These are phyloP conservation scores for Equus quagga DNA, from an alignment of 2,113 vertebrate species.

Conservation along the genomic window DNA sequence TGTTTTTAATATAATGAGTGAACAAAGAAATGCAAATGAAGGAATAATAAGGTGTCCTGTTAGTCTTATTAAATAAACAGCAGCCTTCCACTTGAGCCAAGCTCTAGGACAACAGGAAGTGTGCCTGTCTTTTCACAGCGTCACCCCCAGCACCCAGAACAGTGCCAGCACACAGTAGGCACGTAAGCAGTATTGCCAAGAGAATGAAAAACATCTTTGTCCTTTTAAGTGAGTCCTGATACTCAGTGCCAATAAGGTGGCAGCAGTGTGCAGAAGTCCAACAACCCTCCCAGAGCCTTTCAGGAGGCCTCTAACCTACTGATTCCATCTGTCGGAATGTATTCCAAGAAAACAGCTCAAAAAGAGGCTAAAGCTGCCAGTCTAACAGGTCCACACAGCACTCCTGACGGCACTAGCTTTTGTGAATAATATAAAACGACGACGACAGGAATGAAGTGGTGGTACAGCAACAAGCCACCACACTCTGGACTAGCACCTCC, in stretches of 20 bases:
- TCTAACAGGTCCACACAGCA: background rate
- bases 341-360: background rate
- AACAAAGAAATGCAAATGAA: background rate
- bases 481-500: rapidly evolving
- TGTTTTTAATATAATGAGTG: background rate
- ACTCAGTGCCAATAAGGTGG: background rate
- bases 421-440: background rate
- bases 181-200: rapidly evolving
- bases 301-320: background rate
- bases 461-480: background rate
- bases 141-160: background rate
- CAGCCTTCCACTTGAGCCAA: background rate
- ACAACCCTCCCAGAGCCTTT: too few species aligned
- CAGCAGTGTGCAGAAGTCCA: rapidly evolving
- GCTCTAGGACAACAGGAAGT: background rate
- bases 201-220: background rate
- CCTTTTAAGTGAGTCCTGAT: background rate
- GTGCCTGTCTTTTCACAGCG: rapidly evolving
- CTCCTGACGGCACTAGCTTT: background rate
- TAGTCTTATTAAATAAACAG: background rate
- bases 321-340: background rate
- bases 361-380: background rate
- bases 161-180: rapidly evolving
- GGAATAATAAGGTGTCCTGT: background rate
- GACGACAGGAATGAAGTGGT: background rate